Evolutionary conservation across 2,888 invertebrate species (phyloP).

Genomic region (Oasisia sp.): DNA sequence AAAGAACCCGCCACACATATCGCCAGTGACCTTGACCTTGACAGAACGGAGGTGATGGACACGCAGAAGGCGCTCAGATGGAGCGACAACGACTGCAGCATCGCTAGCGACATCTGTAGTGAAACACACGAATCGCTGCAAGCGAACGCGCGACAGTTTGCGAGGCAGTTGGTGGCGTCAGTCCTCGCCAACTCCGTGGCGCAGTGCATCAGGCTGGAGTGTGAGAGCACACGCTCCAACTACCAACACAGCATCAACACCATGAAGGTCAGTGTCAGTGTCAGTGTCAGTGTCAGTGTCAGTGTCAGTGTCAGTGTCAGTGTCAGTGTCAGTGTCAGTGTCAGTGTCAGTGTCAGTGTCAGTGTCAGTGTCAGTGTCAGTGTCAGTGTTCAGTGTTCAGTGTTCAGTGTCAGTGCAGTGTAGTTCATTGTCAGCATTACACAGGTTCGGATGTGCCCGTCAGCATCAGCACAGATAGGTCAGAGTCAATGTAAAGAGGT

Average conservation of each 20-base stretch:
- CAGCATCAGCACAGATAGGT: background rate
- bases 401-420: background rate
- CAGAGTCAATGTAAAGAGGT: background rate
- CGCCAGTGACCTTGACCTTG: background rate
- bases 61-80: background rate
- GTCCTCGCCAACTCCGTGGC: background rate
- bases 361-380: conserved; percentile 2
- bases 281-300: background rate
- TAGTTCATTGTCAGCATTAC: background rate
- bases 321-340: conserved; percentile 2
- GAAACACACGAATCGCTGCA: background rate
- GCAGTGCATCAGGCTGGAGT: background rate
- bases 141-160: background rate
- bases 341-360: conserved; percentile 12
- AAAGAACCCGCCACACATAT: background rate
- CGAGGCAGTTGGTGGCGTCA: background rate
- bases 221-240: background rate
- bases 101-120: background rate
- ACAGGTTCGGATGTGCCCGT: background rate
- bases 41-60: background rate
- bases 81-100: conserved; percentile 1
- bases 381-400: no score
- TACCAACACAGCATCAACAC: background rate
- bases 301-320: conserved; percentile 8
- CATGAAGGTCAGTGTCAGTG: background rate